phyloP scores from a whole-genome alignment of 2,888 invertebrate genomes.

The Coronaproctus castanopsis region DNA sequence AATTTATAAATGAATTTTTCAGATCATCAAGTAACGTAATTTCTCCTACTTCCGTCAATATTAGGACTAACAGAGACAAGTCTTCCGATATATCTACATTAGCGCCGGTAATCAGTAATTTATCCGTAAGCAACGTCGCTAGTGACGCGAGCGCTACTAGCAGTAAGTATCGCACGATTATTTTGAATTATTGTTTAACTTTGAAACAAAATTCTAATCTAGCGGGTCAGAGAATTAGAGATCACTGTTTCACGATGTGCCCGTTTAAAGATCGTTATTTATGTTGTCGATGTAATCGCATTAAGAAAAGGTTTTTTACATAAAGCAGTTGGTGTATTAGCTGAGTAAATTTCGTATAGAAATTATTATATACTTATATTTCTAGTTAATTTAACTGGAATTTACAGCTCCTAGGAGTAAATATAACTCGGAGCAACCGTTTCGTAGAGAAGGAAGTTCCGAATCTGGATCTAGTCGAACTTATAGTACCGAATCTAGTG shows the following conservation, averaged over 20 bases:
- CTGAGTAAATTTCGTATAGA: no score
- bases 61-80: not conserved
- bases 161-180: not conserved
- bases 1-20: no score
- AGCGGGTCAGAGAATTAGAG: no score
- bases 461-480: conserved; percentile 10
- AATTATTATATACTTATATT: no score
- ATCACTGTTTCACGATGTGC: no score
- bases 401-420: conserved; percentile 4
- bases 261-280: no score
- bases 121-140: not conserved
- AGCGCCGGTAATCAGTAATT: not conserved
- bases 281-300: no score
- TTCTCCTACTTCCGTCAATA: not conserved
- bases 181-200: no score
- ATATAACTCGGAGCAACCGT: conserved; percentile 2
- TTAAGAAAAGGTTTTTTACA: no score
- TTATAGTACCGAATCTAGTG: conserved; percentile 14
- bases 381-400: no score
- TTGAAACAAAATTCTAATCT: no score
- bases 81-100: not conserved
- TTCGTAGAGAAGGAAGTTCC: conserved; percentile 3
- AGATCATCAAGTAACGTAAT: not conserved
- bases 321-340: no score
- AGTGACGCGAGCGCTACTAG: not conserved